phyloP scores from a whole-genome alignment of 2,113 vertebrate species.

The Hypomesus transpacificus region DNA sequence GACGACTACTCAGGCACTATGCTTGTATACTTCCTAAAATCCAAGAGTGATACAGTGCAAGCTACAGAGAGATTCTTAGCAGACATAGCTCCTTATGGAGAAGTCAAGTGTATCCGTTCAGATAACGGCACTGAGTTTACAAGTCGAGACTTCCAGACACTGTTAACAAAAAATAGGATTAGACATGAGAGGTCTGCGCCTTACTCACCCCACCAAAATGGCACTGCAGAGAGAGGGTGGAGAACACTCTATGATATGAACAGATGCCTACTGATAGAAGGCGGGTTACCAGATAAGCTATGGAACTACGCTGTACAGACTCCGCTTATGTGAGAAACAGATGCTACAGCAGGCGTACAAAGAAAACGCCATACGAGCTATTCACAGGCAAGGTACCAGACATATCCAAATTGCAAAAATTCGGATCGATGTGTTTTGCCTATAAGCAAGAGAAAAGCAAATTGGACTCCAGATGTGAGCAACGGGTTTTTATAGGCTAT shows the following conservation, averaged over 20 bases:
- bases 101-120: conserved; percentile 33
- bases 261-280: conserved; percentile 20
- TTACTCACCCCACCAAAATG: conserved; percentile 44
- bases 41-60: no score
- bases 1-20: conserved; percentile 12
- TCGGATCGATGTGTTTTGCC: conserved; percentile 26
- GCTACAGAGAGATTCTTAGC: no score
- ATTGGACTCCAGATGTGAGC: conserved; percentile 15
- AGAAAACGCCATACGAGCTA: conserved; percentile 17
- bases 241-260: conserved; percentile 21
- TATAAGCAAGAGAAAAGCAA: conserved; percentile 25
- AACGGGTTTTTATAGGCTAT: conserved; percentile 17
- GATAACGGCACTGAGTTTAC: conserved; percentile 41
- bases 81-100: no score
- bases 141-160: conserved; percentile 17
- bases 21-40: conserved; percentile 15
- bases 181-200: conserved; percentile 34
- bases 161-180: conserved; percentile 27
- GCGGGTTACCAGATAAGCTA: conserved; percentile 7
- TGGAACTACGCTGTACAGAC: conserved; percentile 27
- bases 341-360: conserved; percentile 23
- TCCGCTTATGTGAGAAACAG: conserved; percentile 17
- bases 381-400: conserved; percentile 25
- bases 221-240: conserved; percentile 30
- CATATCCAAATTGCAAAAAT: conserved; percentile 23